Base-by-base conservation (phyloP, 1,140 invertebrate species). In the Globodera ellingtonae region DNA sequence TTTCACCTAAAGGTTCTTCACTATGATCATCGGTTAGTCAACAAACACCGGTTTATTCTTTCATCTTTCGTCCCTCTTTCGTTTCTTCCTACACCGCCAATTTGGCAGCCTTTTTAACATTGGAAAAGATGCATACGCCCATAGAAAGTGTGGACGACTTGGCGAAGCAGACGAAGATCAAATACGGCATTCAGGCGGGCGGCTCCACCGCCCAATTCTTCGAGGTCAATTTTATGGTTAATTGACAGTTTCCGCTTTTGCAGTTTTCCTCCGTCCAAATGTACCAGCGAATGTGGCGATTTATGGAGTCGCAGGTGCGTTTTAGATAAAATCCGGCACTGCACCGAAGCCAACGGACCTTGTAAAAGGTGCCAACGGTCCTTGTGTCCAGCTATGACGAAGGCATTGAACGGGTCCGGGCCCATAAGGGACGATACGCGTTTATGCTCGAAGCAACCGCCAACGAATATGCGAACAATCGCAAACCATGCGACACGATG, bases 71-170 rank as follows among this genome's bases (percentile, higher is more conserved):
- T 21, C 44, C n/a, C 47, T 48, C 72, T 80, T 81, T 52, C 9
- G 80, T 83, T 81, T 98, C 96, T 62, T 98, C 96, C 15, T 99
- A 98, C 90, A 98, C 97, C 21, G 96, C 97, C 69, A 99, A 99
- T 90, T 91, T 98, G 79, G 96, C 96, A 2, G 96, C 97, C 15
- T 98, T 98, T 80, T 77, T 90, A 66, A 97, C 95, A 0, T 94
- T 97, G 18, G 95, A 97, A 90, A 91, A 95, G 72, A 96, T 98
- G 93, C 93, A 95, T 0, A 93, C 95, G 8, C 95, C 95, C 1
- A 96, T 98, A 81, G 96, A 97, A 89, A 95, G 94, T 7, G 93
- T 95, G 0, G 95, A 98, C 89, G 96, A 97, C 91, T 91, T 98
- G 15, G 93, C 94, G 5, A 93, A 94, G 69, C 95, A 98, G 91